Evolutionary conservation across 2,888 invertebrate genomes (phyloP).

Genomic region (Trachelus iudaicus): DNA sequence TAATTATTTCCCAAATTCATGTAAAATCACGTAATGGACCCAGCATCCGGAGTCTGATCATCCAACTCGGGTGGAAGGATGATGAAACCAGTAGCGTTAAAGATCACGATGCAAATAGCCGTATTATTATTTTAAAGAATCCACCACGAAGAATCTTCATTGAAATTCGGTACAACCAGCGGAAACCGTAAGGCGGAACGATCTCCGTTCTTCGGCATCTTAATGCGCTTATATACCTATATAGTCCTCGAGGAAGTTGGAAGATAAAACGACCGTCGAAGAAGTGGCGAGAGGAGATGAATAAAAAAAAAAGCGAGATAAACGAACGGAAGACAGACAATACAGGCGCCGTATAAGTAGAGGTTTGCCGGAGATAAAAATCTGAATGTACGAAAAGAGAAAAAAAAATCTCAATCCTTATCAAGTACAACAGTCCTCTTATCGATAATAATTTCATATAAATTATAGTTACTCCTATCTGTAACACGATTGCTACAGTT

Average conservation of each 20-base stretch:
- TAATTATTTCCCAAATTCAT: too few species aligned
- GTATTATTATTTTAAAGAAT: background rate
- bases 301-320: slow-evolving; percentile 24
- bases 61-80: too few species aligned
- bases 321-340: background rate
- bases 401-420: too few species aligned
- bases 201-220: slow-evolving; percentile 37
- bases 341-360: slow-evolving; percentile 35
- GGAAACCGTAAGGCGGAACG: slow-evolving; percentile 35
- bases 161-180: slow-evolving; percentile 35
- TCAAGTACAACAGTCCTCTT: too few species aligned
- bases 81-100: background rate
- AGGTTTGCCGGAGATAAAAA: slow-evolving; percentile 52
- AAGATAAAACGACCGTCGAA: slow-evolving; percentile 6
- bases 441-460: too few species aligned
- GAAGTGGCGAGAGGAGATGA: slow-evolving; percentile 24
- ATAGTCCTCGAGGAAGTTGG: slow-evolving; percentile 3
- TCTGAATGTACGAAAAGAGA: slow-evolving; percentile 24
- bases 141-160: slow-evolving; percentile 12
- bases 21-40: too few species aligned
- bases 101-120: slow-evolving; percentile 45
- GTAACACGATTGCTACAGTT: too few species aligned
- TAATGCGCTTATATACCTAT: slow-evolving; percentile 36
- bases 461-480: too few species aligned
- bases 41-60: too few species aligned